Conservation (phyloP, 2,888 invertebrate genomes). For the Xylota sylvarum region DNA sequence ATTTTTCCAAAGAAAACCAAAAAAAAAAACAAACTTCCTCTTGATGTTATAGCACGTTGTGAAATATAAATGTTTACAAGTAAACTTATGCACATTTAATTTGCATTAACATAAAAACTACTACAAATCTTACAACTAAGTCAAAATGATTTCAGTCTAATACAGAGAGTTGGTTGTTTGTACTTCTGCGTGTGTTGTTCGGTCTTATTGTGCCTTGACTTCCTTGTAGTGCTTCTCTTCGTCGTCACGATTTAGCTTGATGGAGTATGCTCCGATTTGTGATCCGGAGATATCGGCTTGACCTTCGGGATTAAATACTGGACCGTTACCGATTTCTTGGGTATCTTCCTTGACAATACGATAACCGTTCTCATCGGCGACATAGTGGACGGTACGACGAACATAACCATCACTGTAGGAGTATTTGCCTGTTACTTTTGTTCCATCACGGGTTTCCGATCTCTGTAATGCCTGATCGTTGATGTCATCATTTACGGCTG, state of each 20-base stretch:
- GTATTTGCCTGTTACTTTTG: slow-evolving; percentile 85
- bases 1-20: not conserved
- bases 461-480: slow-evolving; percentile 84
- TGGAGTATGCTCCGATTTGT: slow-evolving; percentile 85
- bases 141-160: slow-evolving; percentile 80
- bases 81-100: slow-evolving; percentile 47
- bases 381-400: slow-evolving; percentile 86
- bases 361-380: slow-evolving; percentile 88
- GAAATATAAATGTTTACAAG: slow-evolving; percentile 65
- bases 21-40: slow-evolving; percentile 16
- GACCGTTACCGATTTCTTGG: slow-evolving; percentile 86
- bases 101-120: slow-evolving; percentile 39
- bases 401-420: slow-evolving; percentile 88
- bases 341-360: slow-evolving; percentile 86
- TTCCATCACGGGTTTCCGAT: slow-evolving; percentile 84
- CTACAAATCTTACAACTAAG: slow-evolving; percentile 62
- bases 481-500: slow-evolving; percentile 85
- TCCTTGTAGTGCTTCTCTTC: slow-evolving; percentile 83
- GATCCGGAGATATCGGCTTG: slow-evolving; percentile 85
- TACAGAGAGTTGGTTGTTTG: slow-evolving; percentile 81
- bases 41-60: slow-evolving; percentile 65
- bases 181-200: slow-evolving; percentile 24
- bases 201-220: slow-evolving; percentile 70
- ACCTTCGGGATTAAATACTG: slow-evolving; percentile 85
- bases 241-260: slow-evolving; percentile 83